Evolutionary conservation across 2,113 vertebrate species (phyloP), one percentile per base, ranked within the genome.

Genomic region (Paraplagusia blochii): DNA sequence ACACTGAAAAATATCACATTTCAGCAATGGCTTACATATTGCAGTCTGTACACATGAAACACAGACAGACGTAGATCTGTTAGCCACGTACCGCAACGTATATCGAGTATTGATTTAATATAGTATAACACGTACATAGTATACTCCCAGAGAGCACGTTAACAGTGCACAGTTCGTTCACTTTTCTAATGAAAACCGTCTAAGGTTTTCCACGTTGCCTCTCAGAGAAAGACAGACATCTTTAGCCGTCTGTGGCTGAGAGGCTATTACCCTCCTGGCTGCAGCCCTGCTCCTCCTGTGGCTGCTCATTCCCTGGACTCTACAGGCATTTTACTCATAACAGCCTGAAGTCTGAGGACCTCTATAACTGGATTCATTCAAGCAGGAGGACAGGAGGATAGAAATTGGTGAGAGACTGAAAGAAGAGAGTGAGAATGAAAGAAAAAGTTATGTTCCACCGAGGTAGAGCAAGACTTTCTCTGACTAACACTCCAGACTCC

Each of bases 211-310:
- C 57, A 64, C 68, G 59, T 72, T 64, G 66, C 50, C 55, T 66
- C 54, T 19, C 66, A 63, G 50, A 62, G 53, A 45, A 60, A 55
- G 61, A 16, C 53, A 53, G 63, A 69, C 73, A 64, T 65, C 74
- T 79, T 84, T 77, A 80, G 63, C 34, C 43, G 49, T 49, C 9
- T 56, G 77, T 77, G 79, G 72, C 74, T 72, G 79, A 82, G 71
- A 74, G 66, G 73, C 72, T 74, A 73, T 66, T 81, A 81, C 69
- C 80, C 68, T 77, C 51, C 54, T 63, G 72, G 69, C 68, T 80
- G 44, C 53, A 2, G 38, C 68, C 0, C 48, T 33, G 7, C 67
- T 69, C 53, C 74, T 57, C 60, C 70, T 1, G 46, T 61, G 61
- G 63, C 64, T 58, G 63, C 62, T 64, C 69, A 18, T 57, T 58